A percentile compares a stretch with the other conserved stretches of the same genome.
Conservation (phyloP, 2,797 vertebrate species). For the Coccyzus lansbergi region DNA sequence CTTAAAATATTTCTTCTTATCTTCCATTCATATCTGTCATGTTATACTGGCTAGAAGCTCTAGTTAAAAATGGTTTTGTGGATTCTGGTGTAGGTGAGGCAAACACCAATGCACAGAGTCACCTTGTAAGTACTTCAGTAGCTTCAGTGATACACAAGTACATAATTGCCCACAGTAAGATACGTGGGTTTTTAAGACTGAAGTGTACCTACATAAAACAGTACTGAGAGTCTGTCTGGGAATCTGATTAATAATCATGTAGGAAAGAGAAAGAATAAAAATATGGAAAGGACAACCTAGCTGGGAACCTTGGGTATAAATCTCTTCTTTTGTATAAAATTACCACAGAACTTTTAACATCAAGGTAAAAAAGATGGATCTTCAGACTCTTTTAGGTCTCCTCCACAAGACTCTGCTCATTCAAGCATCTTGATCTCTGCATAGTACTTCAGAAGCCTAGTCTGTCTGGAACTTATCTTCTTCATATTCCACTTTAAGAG, state of each 20-base stretch:
- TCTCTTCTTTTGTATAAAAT: background rate
- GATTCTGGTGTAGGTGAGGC: background rate
- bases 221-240: background rate
- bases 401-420: background rate
- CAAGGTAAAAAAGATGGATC: background rate
- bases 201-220: background rate
- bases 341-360: background rate
- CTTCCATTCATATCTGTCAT: background rate
- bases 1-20: background rate
- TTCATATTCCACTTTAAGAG: background rate
- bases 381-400: background rate
- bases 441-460: background rate
- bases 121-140: background rate
- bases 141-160: background rate
- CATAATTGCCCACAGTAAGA: background rate
- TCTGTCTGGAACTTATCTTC: background rate
- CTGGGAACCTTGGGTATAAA: background rate
- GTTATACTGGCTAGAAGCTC: background rate
- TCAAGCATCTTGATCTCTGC: background rate
- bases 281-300: background rate
- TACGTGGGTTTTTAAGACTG: background rate
- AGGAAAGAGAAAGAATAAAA: background rate
- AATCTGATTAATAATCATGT: background rate
- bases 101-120: background rate
- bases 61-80: background rate